These are phyloP conservation scores for Erpornis zantholeuca DNA, from an alignment of 2,113 vertebrate species.

Conservation along the genomic window DNA sequence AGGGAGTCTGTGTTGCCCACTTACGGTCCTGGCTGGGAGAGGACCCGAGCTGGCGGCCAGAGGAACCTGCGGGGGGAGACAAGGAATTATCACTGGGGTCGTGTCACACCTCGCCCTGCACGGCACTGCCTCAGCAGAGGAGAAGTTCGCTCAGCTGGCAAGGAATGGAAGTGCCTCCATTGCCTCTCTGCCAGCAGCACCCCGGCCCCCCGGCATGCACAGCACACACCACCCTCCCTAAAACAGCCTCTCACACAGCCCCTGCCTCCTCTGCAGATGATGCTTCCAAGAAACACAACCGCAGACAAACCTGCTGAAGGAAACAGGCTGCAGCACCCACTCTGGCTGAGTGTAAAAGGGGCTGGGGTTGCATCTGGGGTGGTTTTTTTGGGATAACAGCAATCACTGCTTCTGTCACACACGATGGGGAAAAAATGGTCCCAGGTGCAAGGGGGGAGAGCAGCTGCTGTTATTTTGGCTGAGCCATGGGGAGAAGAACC, in stretches of 20 bases:
- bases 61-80: slow-evolving; percentile 36
- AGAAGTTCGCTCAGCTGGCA: neutral
- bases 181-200: neutral
- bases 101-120: neutral
- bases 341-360: neutral
- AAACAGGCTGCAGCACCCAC: neutral
- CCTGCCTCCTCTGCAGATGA: neutral
- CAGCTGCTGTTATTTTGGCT: neutral
- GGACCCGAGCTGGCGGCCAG: slow-evolving; percentile 6
- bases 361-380: neutral
- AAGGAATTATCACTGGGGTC: neutral
- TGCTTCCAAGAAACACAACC: neutral
- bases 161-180: neutral
- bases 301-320: neutral
- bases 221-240: neutral
- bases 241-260: neutral
- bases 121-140: neutral
- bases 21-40: slow-evolving; percentile 25
- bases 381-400: rapidly evolving
- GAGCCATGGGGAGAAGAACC: neutral
- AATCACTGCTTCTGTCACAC: neutral
- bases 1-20: neutral
- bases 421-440: neutral
- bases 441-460: neutral
- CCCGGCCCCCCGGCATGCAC: neutral